phyloP scores from a whole-genome alignment of 2,888 invertebrate genomes.

The Cantharis rufa region DNA sequence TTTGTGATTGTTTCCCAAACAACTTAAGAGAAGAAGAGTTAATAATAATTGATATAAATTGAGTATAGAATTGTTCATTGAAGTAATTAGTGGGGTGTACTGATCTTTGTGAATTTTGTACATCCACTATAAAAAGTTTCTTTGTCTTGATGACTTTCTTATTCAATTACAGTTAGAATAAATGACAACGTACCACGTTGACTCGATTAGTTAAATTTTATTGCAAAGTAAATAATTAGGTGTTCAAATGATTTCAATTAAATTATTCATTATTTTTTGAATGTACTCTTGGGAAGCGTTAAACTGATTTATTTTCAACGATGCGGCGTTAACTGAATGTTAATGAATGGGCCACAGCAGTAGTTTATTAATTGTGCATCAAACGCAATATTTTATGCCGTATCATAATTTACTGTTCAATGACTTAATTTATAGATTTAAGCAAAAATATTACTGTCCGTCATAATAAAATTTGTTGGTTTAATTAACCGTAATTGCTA shows the following conservation, averaged over 20 bases:
- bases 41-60: background rate
- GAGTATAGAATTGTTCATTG: background rate
- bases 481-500: conserved; percentile 14
- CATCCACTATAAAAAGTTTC: background rate
- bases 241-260: background rate
- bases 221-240: conserved; percentile 1
- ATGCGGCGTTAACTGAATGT: conserved; percentile 15
- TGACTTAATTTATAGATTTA: background rate
- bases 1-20: background rate
- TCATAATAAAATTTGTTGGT: conserved; percentile 1
- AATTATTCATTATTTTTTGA: conserved; percentile 7
- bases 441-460: background rate
- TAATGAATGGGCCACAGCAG: conserved; percentile 12
- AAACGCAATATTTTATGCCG: background rate
- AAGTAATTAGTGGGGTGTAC: background rate
- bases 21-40: background rate
- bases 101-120: background rate
- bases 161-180: background rate
- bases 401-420: conserved; percentile 6
- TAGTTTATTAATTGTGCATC: conserved; percentile 16
- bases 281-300: conserved; percentile 6
- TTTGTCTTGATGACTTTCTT: background rate
- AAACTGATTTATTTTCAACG: conserved; percentile 5
- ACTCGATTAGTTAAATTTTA: background rate
- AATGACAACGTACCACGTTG: background rate